Percentiles rank a stretch among this genome's conserved stretches.
Conservation (phyloP, 2,888 invertebrate genomes). For the Scaptomyza reducta region DNA sequence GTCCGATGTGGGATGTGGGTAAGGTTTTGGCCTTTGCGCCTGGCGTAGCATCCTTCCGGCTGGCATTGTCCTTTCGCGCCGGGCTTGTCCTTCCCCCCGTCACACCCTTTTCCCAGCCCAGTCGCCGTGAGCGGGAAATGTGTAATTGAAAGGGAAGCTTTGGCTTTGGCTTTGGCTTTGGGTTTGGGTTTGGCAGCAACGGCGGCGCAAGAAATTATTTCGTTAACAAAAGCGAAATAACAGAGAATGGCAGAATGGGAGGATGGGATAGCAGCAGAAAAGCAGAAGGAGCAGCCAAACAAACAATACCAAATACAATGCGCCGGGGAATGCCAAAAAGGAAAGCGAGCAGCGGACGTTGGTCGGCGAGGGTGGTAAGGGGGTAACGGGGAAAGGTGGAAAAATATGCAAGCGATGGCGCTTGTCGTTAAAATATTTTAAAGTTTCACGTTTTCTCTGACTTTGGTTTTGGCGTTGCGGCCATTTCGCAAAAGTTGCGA, state of each 20-base stretch:
- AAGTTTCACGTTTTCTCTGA: slow-evolving; percentile 50
- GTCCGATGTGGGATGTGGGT: slow-evolving; percentile 19
- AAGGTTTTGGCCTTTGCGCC: slow-evolving; percentile 46
- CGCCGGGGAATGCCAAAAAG: slow-evolving; percentile 32
- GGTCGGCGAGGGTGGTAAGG: too few relatives aligned
- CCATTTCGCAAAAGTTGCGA: slow-evolving; percentile 61
- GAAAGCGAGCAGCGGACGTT: neutral
- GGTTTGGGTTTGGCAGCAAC: slow-evolving; percentile 49
- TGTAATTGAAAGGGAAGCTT: slow-evolving; percentile 83
- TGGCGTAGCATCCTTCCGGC: slow-evolving; percentile 63
- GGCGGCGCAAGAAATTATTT: slow-evolving; percentile 77
- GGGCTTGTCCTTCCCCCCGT: slow-evolving; percentile 10
- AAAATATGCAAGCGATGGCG: slow-evolving; percentile 52
- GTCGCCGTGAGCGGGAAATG: slow-evolving; percentile 63
- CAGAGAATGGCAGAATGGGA: slow-evolving; percentile 22
- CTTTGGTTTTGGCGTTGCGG: slow-evolving; percentile 31
- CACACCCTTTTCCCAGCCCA: neutral
- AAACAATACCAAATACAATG: slow-evolving; percentile 58
- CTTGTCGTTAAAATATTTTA: slow-evolving; percentile 71
- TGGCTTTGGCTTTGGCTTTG: slow-evolving; percentile 73
- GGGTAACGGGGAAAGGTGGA: slow-evolving; percentile 1
- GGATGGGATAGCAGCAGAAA: slow-evolving; percentile 14
- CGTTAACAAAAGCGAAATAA: slow-evolving; percentile 77
- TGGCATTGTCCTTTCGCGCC: slow-evolving; percentile 75
- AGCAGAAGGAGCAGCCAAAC: slow-evolving; percentile 25